A percentile compares a stretch with the other conserved stretches of the same genome.
These are phyloP conservation scores for Caenorhabditis inopinata DNA, from an alignment of 1,140 invertebrate genomes.

Conservation along the genomic window DNA sequence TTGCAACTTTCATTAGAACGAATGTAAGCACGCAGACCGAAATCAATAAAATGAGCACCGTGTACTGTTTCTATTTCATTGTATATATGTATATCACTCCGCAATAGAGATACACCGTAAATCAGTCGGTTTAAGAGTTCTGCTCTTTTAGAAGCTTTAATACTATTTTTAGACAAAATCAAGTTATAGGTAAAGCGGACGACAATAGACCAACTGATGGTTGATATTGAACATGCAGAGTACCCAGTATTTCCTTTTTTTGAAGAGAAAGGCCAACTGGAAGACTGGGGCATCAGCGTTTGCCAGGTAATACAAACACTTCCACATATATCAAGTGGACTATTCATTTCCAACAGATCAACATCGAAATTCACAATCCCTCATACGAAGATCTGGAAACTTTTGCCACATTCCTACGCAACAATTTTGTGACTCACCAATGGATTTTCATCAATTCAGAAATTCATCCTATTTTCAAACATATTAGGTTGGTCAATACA, in stretches of 20 bases:
- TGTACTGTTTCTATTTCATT: too few relatives aligned
- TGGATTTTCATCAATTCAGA: constrained; percentile 34
- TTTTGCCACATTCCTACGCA: constrained; percentile 14
- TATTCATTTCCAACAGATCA: constrained; percentile 8
- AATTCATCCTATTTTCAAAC: constrained; percentile 23
- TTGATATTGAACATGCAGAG: constrained; percentile 41
- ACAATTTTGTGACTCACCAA: constrained; percentile 20
- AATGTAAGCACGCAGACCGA: neutral
- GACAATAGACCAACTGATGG: constrained; percentile 37
- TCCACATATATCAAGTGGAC: neutral
- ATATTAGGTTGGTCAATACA: too few relatives aligned
- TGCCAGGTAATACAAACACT: constrained; percentile 7
- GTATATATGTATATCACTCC: too few relatives aligned
- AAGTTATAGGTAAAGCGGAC: neutral
- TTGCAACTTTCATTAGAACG: constrained; percentile 34
- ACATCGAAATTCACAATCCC: constrained; percentile 42
- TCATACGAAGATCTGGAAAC: constrained; percentile 12
- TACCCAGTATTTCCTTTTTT: constrained; percentile 35
- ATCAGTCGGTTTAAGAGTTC: too few relatives aligned
- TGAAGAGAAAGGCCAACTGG: constrained; percentile 12
- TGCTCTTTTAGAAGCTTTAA: too few relatives aligned
- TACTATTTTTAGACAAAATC: too few relatives aligned
- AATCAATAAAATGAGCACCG: neutral
- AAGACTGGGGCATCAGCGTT: neutral
- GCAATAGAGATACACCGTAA: too few relatives aligned